Percentiles rank a stretch among this genome's conserved stretches.
These are phyloP conservation scores for Arbacia lixula DNA, from an alignment of 53 echinoderm and acorn worm genomes.

Conservation along the genomic window DNA sequence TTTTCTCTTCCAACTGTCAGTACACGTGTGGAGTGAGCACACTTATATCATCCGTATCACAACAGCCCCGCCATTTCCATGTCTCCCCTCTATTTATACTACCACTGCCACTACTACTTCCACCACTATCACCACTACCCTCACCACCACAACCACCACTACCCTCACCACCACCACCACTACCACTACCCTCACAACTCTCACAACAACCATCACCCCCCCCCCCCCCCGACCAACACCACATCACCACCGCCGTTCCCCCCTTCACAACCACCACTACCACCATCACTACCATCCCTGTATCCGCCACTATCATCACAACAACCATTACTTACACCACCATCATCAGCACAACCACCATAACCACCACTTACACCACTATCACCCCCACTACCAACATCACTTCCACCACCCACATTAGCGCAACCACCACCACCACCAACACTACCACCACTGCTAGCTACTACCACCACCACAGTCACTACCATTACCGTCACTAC, in stretches of 20 bases:
- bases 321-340: neutral
- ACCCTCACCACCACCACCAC: neutral
- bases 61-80: too few species aligned
- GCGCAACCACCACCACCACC: neutral
- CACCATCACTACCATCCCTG: neutral
- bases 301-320: too few species aligned
- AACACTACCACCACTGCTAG: too few species aligned
- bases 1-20: too few species aligned
- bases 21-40: too few species aligned
- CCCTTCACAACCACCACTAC: neutral
- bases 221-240: neutral
- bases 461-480: too few species aligned
- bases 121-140: neutral
- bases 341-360: neutral
- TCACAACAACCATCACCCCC: neutral
- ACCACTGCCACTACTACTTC: neutral
- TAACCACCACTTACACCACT: too few species aligned
- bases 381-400: too few species aligned
- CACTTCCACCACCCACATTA: neutral
- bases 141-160: neutral
- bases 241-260: neutral
- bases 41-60: too few species aligned
- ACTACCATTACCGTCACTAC: too few species aligned
- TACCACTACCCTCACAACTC: neutral
- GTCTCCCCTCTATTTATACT: too few species aligned